These are phyloP conservation scores for Puntigrus tetrazona DNA, from an alignment of 2,113 vertebrate genomes.

Conservation along the genomic window DNA sequence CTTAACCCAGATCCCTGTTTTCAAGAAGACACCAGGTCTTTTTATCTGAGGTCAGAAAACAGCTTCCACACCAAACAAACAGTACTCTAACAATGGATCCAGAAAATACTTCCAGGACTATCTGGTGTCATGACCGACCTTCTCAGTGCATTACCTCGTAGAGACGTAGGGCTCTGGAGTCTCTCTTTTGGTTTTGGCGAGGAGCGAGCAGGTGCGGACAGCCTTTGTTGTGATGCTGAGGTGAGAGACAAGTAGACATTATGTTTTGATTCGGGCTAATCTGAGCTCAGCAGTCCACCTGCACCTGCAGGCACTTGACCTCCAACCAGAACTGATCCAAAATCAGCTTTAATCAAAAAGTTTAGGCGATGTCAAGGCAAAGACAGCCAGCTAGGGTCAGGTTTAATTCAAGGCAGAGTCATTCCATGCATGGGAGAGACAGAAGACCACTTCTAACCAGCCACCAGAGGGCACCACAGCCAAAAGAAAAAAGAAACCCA, in stretches of 20 bases:
- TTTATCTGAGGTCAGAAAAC: not conserved
- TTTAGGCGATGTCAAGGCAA: slow-evolving; percentile 9
- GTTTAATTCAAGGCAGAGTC: slow-evolving; percentile 28
- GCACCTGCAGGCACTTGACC: not conserved
- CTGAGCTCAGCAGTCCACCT: slow-evolving; percentile 17
- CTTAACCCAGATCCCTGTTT: not conserved
- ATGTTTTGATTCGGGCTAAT: slow-evolving; percentile 70
- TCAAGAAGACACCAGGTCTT: not conserved
- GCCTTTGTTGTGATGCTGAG: slow-evolving; percentile 88
- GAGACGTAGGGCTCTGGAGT: slow-evolving; percentile 88
- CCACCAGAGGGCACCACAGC: slow-evolving; percentile 52
- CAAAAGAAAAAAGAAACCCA: slow-evolving; percentile 38
- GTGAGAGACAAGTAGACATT: slow-evolving; percentile 86
- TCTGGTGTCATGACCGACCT: not conserved
- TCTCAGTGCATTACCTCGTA: slow-evolving; percentile 86
- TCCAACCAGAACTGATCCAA: slow-evolving; percentile 33
- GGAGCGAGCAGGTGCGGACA: slow-evolving; percentile 84
- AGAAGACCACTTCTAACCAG: not conserved
- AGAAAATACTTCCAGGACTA: not conserved
- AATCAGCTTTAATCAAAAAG: slow-evolving; percentile 32
- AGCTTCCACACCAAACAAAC: not conserved
- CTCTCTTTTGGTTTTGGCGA: slow-evolving; percentile 97
- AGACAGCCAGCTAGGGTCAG: slow-evolving; percentile 19
- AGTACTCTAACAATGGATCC: not conserved
- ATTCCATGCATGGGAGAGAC: slow-evolving; percentile 35